phyloP scores from a whole-genome alignment of 1,140 invertebrate genomes.

The Mylabris phalerata region DNA sequence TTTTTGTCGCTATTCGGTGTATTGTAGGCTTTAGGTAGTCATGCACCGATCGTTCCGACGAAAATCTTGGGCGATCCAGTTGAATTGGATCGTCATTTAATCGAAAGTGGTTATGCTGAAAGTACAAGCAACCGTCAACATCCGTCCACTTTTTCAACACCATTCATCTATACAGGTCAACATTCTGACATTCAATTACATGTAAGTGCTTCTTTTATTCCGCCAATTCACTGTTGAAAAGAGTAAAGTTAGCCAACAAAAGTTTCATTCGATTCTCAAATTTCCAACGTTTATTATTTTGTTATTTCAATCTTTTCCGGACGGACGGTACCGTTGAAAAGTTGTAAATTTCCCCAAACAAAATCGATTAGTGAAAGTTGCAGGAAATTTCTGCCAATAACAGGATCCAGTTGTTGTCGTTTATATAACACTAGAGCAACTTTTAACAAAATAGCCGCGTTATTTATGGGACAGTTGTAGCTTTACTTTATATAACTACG shows the following conservation, averaged over 20 bases:
- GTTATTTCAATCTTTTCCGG: too few species aligned
- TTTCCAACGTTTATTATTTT: too few species aligned
- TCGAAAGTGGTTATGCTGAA: slow-evolving; percentile 59
- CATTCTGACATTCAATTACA: slow-evolving; percentile 31
- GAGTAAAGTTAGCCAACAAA: too few species aligned
- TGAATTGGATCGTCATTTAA: slow-evolving; percentile 61
- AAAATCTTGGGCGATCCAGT: slow-evolving; percentile 66
- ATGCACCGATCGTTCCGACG: slow-evolving; percentile 76
- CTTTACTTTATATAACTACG: too few species aligned
- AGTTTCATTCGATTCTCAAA: too few species aligned
- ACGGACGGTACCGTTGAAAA: background rate
- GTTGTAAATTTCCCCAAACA: background rate
- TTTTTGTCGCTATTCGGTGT: background rate
- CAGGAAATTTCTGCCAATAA: background rate
- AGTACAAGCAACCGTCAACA: slow-evolving; percentile 29
- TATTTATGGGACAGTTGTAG: too few species aligned
- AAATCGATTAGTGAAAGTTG: background rate
- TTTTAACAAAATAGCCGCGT: too few species aligned
- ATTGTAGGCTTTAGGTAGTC: slow-evolving; percentile 57
- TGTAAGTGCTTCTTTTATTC: slow-evolving; percentile 19
- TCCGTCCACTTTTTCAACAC: slow-evolving; percentile 29
- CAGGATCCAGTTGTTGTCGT: background rate
- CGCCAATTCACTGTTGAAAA: too few species aligned
- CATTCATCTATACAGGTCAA: slow-evolving; percentile 30
- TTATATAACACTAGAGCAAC: too few species aligned